These are phyloP conservation scores for Sandelia bainsii DNA, from an alignment of 2,797 vertebrate genomes.

Conservation along the genomic window DNA sequence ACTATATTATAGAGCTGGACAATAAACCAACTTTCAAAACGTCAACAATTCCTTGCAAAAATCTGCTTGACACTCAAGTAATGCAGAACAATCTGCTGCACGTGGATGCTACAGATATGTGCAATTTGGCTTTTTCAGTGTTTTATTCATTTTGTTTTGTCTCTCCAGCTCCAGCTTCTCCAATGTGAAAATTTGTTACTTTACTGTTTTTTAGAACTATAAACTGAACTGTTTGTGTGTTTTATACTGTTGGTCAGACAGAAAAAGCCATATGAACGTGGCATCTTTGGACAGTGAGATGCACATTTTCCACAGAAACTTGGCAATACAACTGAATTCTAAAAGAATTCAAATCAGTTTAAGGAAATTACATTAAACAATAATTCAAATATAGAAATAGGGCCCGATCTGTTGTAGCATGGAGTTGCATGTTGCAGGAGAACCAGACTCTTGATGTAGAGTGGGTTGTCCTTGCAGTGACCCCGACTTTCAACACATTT, in stretches of 20 bases:
- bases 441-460: slow-evolving; percentile 30
- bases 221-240: not conserved
- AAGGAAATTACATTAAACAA: not conserved
- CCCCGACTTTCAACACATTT: slow-evolving; percentile 69
- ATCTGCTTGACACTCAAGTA: too few species aligned
- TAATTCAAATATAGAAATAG: not conserved
- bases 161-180: not conserved
- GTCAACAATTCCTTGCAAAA: not conserved
- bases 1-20: not conserved
- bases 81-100: not conserved
- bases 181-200: not conserved
- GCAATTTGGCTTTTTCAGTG: too few species aligned
- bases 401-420: not conserved
- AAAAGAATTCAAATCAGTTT: not conserved
- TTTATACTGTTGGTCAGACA: not conserved
- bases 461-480: slow-evolving; percentile 67
- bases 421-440: slow-evolving; percentile 23
- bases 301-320: not conserved
- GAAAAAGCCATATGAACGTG: not conserved
- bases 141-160: not conserved
- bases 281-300: not conserved
- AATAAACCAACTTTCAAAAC: not conserved
- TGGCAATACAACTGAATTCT: not conserved
- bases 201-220: not conserved
- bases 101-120: not conserved